Conservation (phyloP, 2,888 invertebrate genomes). For the Eristalis arbustorum region DNA sequence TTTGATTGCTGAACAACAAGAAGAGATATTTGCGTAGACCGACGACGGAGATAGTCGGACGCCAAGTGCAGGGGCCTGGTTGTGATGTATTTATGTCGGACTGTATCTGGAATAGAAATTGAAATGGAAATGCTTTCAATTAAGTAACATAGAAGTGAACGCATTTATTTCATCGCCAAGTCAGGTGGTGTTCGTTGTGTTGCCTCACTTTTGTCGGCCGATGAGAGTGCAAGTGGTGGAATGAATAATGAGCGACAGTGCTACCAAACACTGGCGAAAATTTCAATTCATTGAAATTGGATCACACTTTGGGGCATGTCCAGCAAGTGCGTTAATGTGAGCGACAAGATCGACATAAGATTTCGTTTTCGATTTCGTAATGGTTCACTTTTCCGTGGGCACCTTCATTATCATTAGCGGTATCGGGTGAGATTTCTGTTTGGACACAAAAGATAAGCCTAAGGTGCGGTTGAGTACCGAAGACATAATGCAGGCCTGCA, state of each 20-base stretch:
- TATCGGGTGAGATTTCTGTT: background rate
- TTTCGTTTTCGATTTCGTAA: conserved; percentile 14
- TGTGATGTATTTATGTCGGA: conserved; percentile 35
- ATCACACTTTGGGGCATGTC: conserved; percentile 18
- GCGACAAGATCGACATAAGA: background rate
- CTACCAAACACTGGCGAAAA: conserved; percentile 30
- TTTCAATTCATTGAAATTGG: background rate
- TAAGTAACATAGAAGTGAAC: conserved; percentile 51
- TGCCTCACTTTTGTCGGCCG: conserved; percentile 40
- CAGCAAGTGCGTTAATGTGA: background rate
- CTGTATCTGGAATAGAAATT: conserved; percentile 54
- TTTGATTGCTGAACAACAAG: conserved; percentile 11
- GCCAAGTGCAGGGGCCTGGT: conserved; percentile 25
- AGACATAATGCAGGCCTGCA: background rate
- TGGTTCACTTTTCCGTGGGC: background rate
- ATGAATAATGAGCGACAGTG: conserved; percentile 56
- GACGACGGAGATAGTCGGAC: background rate
- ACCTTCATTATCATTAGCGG: background rate
- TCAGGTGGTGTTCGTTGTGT: conserved; percentile 50
- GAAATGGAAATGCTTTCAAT: conserved; percentile 45
- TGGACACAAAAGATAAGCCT: background rate
- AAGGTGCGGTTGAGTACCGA: background rate
- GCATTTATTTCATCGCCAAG: conserved; percentile 47
- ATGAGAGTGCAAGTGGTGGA: conserved; percentile 62
- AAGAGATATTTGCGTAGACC: conserved; percentile 56